These are phyloP conservation scores for Scrobipalpa atriplicella DNA, from an alignment of 2,888 invertebrate genomes.

Conservation along the genomic window DNA sequence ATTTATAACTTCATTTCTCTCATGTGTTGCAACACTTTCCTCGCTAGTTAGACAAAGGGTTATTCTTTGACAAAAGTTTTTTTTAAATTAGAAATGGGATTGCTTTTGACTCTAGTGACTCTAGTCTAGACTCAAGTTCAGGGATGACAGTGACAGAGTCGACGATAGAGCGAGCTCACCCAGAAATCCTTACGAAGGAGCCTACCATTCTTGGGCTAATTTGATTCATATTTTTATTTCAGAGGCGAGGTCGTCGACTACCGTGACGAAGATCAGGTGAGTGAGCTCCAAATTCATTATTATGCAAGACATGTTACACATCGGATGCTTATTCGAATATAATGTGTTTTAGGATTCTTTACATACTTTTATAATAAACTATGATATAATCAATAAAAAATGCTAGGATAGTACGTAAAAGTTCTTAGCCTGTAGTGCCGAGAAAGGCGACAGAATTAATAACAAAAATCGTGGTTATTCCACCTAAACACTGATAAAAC, in stretches of 20 bases:
- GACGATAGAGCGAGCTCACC: too few relatives aligned
- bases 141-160: too few relatives aligned
- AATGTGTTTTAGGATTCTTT: not conserved
- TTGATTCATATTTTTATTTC: constrained; percentile 47
- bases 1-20: not conserved
- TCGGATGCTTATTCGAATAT: constrained; percentile 8
- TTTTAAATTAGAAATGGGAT: too few relatives aligned
- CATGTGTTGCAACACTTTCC: constrained; percentile 25
- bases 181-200: too few relatives aligned
- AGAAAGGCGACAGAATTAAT: too few relatives aligned
- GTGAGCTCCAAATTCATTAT: constrained; percentile 40
- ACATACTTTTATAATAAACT: not conserved
- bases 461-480: not conserved
- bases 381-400: not conserved
- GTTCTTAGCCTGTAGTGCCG: too few relatives aligned
- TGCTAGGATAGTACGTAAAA: too few relatives aligned
- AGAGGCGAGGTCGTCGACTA: constrained; percentile 76
- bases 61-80: too few relatives aligned
- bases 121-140: too few relatives aligned
- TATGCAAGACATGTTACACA: constrained; percentile 25
- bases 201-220: constrained; percentile 11
- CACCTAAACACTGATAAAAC: not conserved
- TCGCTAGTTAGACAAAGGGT: constrained; percentile 10
- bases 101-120: too few relatives aligned
- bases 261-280: constrained; percentile 69